phyloP scores from a whole-genome alignment of 2,888 invertebrate species.

The Meandrusa payeni region DNA sequence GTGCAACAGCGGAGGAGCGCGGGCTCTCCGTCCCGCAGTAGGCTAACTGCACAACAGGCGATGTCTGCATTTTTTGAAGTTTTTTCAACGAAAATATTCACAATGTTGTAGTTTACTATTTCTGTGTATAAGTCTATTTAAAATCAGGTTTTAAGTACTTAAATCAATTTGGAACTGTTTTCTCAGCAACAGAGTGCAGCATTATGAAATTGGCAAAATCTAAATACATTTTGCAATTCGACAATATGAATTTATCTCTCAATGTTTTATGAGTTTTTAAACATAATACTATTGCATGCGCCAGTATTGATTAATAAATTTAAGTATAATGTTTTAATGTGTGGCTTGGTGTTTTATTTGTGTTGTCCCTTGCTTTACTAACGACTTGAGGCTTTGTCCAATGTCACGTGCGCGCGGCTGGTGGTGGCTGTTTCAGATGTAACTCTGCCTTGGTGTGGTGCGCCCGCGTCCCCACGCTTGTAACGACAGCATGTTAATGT shows the following conservation, averaged over 20 bases:
- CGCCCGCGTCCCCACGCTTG: constrained; percentile 43
- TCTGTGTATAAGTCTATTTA: constrained; percentile 72
- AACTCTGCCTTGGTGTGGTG: constrained; percentile 51
- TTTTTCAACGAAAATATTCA: constrained; percentile 76
- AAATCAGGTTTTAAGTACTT: constrained; percentile 71
- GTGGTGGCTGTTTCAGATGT: constrained; percentile 52
- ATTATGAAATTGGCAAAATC: constrained; percentile 74
- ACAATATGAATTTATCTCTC: constrained; percentile 73
- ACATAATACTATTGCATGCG: constrained; percentile 65
- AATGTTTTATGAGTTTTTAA: constrained; percentile 68
- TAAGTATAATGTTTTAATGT: constrained; percentile 74
- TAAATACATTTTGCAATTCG: constrained; percentile 61
- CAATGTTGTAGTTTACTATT: constrained; percentile 69
- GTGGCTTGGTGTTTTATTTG: constrained; percentile 57
- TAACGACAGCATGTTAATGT: constrained; percentile 16
- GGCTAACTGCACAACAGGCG: constrained; percentile 56
- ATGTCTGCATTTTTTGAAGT: constrained; percentile 71
- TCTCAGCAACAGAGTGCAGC: constrained; percentile 63
- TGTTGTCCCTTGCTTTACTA: constrained; percentile 22
- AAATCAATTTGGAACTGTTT: constrained; percentile 77
- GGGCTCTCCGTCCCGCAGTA: constrained; percentile 28
- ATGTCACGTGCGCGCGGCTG: constrained; percentile 52
- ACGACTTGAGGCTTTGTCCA: constrained; percentile 41
- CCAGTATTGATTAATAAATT: constrained; percentile 76
- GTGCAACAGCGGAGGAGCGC: constrained; percentile 47